These are phyloP conservation scores for Dasypus novemcinctus DNA, from an alignment of 2,113 vertebrate genomes.

Conservation along the genomic window DNA sequence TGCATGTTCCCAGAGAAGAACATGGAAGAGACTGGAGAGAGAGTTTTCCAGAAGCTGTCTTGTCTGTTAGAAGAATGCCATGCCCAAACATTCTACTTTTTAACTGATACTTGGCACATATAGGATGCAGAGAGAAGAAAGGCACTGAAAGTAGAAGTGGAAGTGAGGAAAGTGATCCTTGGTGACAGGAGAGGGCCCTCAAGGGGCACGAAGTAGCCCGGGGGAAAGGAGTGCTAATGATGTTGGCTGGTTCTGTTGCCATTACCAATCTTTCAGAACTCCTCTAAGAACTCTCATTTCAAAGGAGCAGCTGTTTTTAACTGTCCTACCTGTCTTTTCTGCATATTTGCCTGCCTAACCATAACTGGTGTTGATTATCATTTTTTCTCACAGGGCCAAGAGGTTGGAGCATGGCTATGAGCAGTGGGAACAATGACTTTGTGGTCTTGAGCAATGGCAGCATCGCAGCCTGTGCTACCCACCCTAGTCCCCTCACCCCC, in stretches of 20 bases:
- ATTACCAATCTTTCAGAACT: neutral
- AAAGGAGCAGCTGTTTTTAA: neutral
- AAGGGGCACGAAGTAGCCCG: neutral
- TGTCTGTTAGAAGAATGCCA: neutral
- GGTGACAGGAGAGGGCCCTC: neutral
- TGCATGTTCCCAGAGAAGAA: neutral
- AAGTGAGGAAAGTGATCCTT: accelerated
- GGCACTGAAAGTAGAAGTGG: neutral
- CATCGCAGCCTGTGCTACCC: constrained; percentile 74
- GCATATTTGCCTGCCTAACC: neutral
- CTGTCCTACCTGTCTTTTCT: neutral
- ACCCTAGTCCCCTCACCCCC: constrained; percentile 44
- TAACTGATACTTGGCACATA: neutral
- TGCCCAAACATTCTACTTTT: neutral
- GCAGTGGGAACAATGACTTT: constrained; percentile 76
- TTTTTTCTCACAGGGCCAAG: constrained; percentile 50
- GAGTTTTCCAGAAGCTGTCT: neutral
- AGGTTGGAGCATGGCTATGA: constrained; percentile 85
- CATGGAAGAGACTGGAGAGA: neutral
- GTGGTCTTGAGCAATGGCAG: constrained; percentile 83
- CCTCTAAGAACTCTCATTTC: neutral
- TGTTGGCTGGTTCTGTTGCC: neutral
- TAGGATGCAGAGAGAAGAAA: neutral
- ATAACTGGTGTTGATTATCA: neutral
- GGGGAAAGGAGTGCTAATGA: accelerated